phyloP scores from a whole-genome alignment of 2,113 vertebrate species.

The Suncus etruscus region DNA sequence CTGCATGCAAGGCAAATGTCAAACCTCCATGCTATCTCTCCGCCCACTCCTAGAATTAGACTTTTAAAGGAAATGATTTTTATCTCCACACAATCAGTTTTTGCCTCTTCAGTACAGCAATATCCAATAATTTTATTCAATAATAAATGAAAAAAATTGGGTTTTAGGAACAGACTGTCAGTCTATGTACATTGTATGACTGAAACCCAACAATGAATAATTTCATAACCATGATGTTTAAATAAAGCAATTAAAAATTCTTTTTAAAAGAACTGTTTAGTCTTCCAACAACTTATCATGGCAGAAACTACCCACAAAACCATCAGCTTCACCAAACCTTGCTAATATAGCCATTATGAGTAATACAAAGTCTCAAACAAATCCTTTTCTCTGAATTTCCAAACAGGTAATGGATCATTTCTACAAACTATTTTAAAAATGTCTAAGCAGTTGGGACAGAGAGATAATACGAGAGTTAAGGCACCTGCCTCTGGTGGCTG shows the following conservation, averaged over 20 bases:
- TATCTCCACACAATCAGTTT: not conserved
- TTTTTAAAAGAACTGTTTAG: not conserved
- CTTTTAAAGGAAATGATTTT: conserved; percentile 18
- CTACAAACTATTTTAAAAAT: not conserved
- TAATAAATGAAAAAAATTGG: conserved; percentile 4
- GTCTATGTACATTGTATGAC: too few relatives aligned
- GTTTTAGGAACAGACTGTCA: conserved; percentile 18
- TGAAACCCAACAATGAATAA: too few relatives aligned
- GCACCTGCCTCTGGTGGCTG: too few relatives aligned
- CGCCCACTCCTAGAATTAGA: too few relatives aligned
- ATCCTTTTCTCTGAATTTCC: not conserved
- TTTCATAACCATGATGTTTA: too few relatives aligned
- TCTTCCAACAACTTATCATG: not conserved
- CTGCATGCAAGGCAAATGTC: too few relatives aligned
- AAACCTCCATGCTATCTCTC: too few relatives aligned
- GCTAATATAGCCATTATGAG: not conserved
- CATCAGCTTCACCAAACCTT: not conserved
- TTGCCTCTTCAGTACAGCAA: not conserved
- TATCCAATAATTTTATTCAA: not conserved
- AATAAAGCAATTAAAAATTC: too few relatives aligned
- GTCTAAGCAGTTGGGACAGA: too few relatives aligned
- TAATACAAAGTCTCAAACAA: not conserved
- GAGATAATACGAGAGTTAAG: too few relatives aligned
- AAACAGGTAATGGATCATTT: not conserved
- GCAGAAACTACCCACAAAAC: not conserved